These are phyloP conservation scores for Schrankia costaestrigalis DNA, from an alignment of 2,888 invertebrate genomes.

Conservation along the genomic window DNA sequence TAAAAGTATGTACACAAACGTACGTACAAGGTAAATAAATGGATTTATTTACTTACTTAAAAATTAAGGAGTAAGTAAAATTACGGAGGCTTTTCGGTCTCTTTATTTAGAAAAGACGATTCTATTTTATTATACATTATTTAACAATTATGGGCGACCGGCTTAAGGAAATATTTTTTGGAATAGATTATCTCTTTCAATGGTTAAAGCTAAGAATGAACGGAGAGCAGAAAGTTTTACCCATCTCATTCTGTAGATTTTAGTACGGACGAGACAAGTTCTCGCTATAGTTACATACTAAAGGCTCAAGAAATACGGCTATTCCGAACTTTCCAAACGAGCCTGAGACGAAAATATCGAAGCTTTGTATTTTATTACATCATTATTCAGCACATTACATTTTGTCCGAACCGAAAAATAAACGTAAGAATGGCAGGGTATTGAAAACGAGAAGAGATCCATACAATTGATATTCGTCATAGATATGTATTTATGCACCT, in stretches of 20 bases:
- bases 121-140: background rate
- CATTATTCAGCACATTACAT: slow-evolving; percentile 2
- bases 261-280: background rate
- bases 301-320: slow-evolving; percentile 4
- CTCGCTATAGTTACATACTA: background rate
- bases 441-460: too few species aligned
- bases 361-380: slow-evolving; percentile 15
- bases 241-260: background rate
- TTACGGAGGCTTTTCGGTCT: background rate
- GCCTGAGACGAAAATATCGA: slow-evolving; percentile 15
- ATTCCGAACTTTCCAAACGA: slow-evolving; percentile 4
- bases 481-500: too few species aligned
- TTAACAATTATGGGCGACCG: slow-evolving; percentile 1
- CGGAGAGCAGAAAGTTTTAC: slow-evolving; percentile 1
- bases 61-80: background rate
- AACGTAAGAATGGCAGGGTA: too few species aligned
- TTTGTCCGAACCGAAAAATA: slow-evolving; percentile 2
- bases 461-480: too few species aligned
- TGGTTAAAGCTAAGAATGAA: background rate
- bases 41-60: background rate
- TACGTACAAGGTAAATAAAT: background rate
- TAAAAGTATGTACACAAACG: background rate
- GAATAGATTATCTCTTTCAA: background rate
- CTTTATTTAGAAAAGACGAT: background rate
- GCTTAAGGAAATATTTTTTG: background rate